Percentiles rank a stretch among this genome's conserved stretches.
These are phyloP conservation scores for Brachionus koreanus DNA, from an alignment of 1,140 invertebrate genomes.

Conservation along the genomic window DNA sequence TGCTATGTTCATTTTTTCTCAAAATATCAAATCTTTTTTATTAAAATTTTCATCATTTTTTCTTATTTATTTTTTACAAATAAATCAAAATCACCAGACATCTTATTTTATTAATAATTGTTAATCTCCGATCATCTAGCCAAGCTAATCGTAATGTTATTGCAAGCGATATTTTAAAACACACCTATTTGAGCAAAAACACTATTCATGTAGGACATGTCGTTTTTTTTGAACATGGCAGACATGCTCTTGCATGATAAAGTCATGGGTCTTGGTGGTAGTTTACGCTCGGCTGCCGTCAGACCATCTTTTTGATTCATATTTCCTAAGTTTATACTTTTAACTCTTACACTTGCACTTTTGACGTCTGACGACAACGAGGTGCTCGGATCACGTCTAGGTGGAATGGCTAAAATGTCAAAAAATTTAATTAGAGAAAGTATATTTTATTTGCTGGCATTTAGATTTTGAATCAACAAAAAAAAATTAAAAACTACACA, in stretches of 20 bases:
- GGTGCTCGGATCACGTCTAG: conserved; percentile 39
- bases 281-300: neutral
- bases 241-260: conserved; percentile 30
- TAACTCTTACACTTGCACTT: neutral
- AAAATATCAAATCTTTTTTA: too few species aligned
- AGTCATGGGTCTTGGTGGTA: conserved; percentile 23
- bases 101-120: neutral
- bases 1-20: too few species aligned
- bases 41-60: too few species aligned
- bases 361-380: neutral
- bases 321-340: neutral
- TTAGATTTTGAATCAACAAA: neutral
- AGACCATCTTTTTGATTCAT: neutral
- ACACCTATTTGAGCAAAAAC: conserved; percentile 15
- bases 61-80: too few species aligned
- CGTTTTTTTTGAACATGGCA: neutral
- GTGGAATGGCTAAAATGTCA: neutral
- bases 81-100: too few species aligned
- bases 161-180: neutral
- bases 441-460: neutral
- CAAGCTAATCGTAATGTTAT: neutral
- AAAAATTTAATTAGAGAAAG: neutral
- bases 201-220: conserved; percentile 14
- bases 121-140: neutral
- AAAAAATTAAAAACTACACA: too few species aligned